phyloP scores from a whole-genome alignment of 2,888 invertebrate species.

The Drosophila affinis region DNA sequence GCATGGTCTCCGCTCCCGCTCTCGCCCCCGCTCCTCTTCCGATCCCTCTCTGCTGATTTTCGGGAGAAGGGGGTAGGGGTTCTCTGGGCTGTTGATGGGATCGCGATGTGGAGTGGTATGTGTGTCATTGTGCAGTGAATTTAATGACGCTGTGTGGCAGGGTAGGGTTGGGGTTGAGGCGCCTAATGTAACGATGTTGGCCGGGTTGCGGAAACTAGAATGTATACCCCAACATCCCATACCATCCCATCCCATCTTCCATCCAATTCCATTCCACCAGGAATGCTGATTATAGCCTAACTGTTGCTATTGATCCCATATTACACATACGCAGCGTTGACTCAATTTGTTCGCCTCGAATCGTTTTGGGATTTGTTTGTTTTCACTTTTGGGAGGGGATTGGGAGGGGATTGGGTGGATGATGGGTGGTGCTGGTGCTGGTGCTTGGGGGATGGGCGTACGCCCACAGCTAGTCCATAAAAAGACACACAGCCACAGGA shows the following conservation, averaged over 20 bases:
- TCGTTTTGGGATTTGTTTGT: constrained; percentile 51
- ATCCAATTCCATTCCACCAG: constrained; percentile 1
- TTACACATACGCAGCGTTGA: constrained; percentile 47
- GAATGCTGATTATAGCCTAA: constrained; percentile 5
- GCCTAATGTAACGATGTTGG: constrained; percentile 42
- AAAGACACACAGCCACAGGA: constrained; percentile 14
- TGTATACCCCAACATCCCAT: background rate
- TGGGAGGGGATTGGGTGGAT: constrained; percentile 17
- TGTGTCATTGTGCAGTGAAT: constrained; percentile 69
- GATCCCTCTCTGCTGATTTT: background rate
- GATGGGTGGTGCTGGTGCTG: constrained; percentile 1
- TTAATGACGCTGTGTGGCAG: constrained; percentile 48
- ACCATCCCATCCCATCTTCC: constrained; percentile 8
- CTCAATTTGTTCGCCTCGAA: constrained; percentile 39
- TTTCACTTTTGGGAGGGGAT: constrained; percentile 37
- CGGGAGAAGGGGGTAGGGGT: background rate
- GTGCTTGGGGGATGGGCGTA: constrained; percentile 1
- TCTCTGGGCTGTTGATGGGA: constrained; percentile 24
- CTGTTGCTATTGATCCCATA: constrained; percentile 13
- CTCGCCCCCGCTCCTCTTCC: constrained; percentile 5
- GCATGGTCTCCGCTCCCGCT: constrained; percentile 17
- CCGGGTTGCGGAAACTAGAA: no score
- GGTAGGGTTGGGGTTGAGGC: constrained; percentile 42
- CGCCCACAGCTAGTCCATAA: constrained; percentile 49
- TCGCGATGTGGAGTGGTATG: constrained; percentile 49